These are phyloP conservation scores for Caradrina clavipalpis DNA, from an alignment of 2,888 invertebrate genomes.

Conservation along the genomic window DNA sequence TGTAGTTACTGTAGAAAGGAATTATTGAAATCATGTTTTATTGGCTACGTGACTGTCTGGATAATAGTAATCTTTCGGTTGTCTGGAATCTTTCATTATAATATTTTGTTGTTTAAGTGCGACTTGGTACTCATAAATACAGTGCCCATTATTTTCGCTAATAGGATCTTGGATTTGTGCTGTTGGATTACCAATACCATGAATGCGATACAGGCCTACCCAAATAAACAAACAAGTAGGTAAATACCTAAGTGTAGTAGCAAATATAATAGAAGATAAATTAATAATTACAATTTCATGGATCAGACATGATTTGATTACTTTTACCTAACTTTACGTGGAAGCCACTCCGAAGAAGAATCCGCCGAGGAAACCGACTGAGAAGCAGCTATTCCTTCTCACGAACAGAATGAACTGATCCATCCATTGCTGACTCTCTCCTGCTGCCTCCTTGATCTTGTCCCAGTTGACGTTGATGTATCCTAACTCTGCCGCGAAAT, in stretches of 20 bases:
- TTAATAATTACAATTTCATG: slow-evolving; percentile 23
- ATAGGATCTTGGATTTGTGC: no score
- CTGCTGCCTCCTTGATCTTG: slow-evolving; percentile 94
- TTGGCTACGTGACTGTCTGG: no score
- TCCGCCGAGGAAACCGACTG: slow-evolving; percentile 95
- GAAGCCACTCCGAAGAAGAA: slow-evolving; percentile 96
- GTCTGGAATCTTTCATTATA: no score
- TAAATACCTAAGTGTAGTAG: slow-evolving; percentile 16
- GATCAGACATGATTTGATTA: slow-evolving; percentile 18
- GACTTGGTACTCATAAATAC: no score
- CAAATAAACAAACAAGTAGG: slow-evolving; percentile 11
- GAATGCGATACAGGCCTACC: neutral
- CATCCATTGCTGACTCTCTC: slow-evolving; percentile 93
- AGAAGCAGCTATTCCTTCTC: slow-evolving; percentile 93
- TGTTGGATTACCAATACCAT: neutral
- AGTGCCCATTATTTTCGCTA: no score
- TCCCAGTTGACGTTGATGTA: slow-evolving; percentile 97
- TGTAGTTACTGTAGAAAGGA: no score
- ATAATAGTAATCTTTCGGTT: no score
- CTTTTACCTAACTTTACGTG: slow-evolving; percentile 73
- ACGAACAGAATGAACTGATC: slow-evolving; percentile 92
- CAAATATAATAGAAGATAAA: slow-evolving; percentile 26
- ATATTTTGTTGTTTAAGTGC: no score
- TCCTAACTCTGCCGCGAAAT: slow-evolving; percentile 97
- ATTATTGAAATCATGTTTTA: no score